These are phyloP conservation scores for Piaya cayana DNA, from an alignment of 2,113 vertebrate species.

Conservation along the genomic window DNA sequence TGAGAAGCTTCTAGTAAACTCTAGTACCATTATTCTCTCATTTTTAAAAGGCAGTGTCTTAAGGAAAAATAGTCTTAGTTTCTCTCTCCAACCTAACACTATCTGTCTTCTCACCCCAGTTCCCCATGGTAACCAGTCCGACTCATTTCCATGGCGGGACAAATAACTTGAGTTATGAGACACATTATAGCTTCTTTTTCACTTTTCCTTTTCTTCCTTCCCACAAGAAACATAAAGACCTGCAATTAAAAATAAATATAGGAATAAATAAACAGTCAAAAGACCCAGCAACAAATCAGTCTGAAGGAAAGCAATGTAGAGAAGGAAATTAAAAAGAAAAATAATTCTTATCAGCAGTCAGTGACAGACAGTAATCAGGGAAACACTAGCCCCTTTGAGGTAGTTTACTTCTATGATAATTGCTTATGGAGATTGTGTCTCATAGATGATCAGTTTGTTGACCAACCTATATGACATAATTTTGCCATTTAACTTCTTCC, in stretches of 20 bases:
- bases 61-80: background rate
- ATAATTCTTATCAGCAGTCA: background rate
- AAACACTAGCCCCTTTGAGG: background rate
- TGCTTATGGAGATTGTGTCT: background rate
- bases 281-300: background rate
- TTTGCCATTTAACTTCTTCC: background rate
- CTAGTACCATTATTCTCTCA: background rate
- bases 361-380: background rate
- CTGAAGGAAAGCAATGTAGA: background rate
- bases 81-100: background rate
- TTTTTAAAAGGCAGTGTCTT: background rate
- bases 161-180: background rate
- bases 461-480: background rate
- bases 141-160: background rate
- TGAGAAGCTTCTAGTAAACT: background rate
- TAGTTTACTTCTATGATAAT: background rate
- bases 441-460: background rate
- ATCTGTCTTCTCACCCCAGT: background rate
- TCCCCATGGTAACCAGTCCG: background rate
- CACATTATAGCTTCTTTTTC: background rate
- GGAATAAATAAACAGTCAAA: background rate
- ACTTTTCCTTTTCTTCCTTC: background rate
- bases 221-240: background rate
- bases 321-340: background rate
- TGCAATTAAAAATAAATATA: background rate